Conservation (phyloP, 2,888 invertebrate species). For the Euzophera pinguis region DNA sequence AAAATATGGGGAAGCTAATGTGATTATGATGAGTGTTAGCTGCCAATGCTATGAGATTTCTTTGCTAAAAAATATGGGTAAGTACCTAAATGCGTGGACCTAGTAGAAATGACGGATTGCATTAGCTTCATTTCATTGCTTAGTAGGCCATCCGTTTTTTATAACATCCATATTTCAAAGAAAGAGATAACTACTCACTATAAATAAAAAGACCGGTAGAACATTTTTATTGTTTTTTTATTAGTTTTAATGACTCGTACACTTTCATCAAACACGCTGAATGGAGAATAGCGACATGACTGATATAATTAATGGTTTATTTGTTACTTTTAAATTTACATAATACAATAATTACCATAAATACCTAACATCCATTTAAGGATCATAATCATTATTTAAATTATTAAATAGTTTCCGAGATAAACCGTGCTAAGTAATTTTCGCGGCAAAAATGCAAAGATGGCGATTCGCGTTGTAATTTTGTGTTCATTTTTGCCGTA, state of each 20-base stretch:
- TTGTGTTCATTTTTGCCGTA: slow-evolving; percentile 1
- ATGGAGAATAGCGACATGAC: slow-evolving; percentile 65
- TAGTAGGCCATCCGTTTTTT: no score
- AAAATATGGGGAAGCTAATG: no score
- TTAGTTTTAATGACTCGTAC: slow-evolving; percentile 61
- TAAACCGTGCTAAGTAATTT: neutral
- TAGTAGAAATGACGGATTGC: no score
- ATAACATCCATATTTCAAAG: no score
- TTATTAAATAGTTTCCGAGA: slow-evolving; percentile 58
- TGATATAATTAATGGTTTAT: slow-evolving; percentile 57
- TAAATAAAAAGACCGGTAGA: slow-evolving; percentile 32
- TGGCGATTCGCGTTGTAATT: neutral
- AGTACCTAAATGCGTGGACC: no score
- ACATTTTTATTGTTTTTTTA: slow-evolving; percentile 52
- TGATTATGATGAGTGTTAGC: no score
- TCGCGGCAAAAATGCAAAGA: neutral
- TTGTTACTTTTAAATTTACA: slow-evolving; percentile 46
- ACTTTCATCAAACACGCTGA: slow-evolving; percentile 68
- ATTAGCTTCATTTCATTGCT: no score
- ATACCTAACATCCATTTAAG: slow-evolving; percentile 50
- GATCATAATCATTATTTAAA: slow-evolving; percentile 61
- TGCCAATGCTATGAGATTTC: no score
- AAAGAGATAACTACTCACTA: slow-evolving; percentile 12
- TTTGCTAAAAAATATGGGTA: no score
- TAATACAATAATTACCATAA: slow-evolving; percentile 57